A percentile compares a stretch with the other conserved stretches of the same genome.
Evolutionary conservation across 2,113 vertebrate genomes (phyloP).

Genomic region (Rattus norvegicus): DNA sequence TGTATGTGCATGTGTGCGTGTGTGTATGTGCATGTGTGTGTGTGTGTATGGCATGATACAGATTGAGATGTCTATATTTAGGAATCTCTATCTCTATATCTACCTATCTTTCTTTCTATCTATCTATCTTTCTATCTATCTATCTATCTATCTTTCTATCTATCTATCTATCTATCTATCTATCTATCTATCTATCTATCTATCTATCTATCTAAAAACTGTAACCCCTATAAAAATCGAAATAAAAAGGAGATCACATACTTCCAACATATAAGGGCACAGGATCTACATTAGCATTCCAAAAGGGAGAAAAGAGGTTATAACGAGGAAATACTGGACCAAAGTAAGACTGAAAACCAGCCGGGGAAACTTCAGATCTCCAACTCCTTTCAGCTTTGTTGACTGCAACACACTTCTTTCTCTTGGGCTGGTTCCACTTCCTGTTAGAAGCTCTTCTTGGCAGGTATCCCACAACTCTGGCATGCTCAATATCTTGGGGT

Average conservation of each 20-base stretch:
- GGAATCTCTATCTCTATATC: not conserved
- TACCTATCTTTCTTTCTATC: too few relatives aligned
- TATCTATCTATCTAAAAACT: not conserved
- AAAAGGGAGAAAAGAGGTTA: not conserved
- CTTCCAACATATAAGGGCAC: not conserved
- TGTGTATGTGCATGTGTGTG: too few relatives aligned
- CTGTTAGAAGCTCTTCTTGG: not conserved
- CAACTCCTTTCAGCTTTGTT: not conserved
- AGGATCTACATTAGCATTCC: not conserved
- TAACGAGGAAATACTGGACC: not conserved
- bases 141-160: too few relatives aligned
- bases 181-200: too few relatives aligned
- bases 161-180: too few relatives aligned
- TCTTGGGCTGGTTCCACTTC: not conserved
- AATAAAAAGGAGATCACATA: not conserved
- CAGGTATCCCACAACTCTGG: not conserved
- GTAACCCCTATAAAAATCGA: not conserved
- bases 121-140: too few relatives aligned
- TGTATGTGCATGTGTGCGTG: too few relatives aligned
- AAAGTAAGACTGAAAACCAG: not conserved
- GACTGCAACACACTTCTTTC: not conserved
- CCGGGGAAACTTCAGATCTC: not conserved
- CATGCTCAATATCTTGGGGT: not conserved
- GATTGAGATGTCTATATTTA: not conserved
- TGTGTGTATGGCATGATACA: not conserved